These are phyloP conservation scores for Pandemis cinnamomeana DNA, from an alignment of 2,888 invertebrate species.

Conservation along the genomic window DNA sequence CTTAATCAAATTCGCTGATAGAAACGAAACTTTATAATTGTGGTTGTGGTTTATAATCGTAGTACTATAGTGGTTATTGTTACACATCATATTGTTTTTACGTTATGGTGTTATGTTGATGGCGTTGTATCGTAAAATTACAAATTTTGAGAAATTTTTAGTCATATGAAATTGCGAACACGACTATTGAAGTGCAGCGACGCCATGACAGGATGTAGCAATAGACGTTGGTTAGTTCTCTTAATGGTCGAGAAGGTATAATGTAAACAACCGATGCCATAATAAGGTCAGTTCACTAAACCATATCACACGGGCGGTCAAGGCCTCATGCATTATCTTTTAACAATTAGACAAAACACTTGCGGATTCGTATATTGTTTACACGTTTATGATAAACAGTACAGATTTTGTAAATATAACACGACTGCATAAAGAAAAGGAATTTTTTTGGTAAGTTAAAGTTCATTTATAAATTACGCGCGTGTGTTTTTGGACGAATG, in stretches of 20 bases:
- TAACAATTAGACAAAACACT: conserved; percentile 22
- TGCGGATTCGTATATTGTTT: neutral
- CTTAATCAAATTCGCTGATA: no score
- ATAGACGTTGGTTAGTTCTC: conserved; percentile 19
- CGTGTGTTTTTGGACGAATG: no score
- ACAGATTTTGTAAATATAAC: neutral
- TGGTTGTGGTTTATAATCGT: no score
- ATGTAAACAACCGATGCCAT: conserved; percentile 7
- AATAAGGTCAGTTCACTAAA: conserved; percentile 26
- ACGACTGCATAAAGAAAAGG: neutral
- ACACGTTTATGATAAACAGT: neutral
- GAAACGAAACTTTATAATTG: no score
- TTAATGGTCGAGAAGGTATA: neutral
- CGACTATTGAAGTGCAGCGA: neutral
- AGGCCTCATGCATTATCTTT: conserved; percentile 27
- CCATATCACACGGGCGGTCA: conserved; percentile 9
- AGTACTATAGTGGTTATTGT: no score
- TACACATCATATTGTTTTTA: no score
- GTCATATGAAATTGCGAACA: neutral
- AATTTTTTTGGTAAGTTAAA: neutral
- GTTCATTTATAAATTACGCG: no score
- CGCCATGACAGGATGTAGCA: neutral
- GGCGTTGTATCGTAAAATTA: no score
- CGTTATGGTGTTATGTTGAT: no score
- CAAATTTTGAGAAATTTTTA: neutral